A percentile compares a stretch with the other conserved stretches of the same genome.
These are phyloP conservation scores for Oplegnathus fasciatus DNA, from an alignment of 2,113 vertebrate species.

Conservation along the genomic window DNA sequence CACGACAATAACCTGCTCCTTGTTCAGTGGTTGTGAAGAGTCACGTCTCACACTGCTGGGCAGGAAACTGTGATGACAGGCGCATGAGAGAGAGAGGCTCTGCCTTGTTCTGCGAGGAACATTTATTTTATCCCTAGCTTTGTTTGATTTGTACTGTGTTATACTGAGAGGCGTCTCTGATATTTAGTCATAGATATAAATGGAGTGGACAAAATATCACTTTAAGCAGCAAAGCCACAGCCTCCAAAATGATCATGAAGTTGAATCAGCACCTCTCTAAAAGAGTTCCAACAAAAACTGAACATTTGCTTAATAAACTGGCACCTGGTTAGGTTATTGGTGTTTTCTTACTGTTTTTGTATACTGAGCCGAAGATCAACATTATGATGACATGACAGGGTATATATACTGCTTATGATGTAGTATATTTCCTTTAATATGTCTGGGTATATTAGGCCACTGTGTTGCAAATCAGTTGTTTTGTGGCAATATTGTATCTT, in stretches of 20 bases:
- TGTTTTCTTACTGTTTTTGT: no score
- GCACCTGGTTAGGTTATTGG: not conserved
- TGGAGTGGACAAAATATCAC: no score
- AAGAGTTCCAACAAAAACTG: no score
- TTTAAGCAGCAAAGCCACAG: not conserved
- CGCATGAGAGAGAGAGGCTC: conserved; percentile 1
- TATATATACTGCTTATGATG: not conserved
- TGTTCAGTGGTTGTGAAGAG: conserved; percentile 17
- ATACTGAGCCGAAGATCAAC: not conserved
- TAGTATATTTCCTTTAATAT: not conserved
- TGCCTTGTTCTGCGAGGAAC: not conserved
- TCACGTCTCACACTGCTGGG: not conserved
- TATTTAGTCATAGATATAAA: not conserved
- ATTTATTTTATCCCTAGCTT: conserved; percentile 3
- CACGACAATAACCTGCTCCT: conserved; percentile 37
- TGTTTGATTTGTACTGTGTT: not conserved
- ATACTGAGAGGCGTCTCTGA: not conserved
- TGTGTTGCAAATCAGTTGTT: not conserved
- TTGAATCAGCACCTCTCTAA: not conserved
- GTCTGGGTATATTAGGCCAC: not conserved
- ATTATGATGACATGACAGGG: not conserved
- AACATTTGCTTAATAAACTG: not conserved
- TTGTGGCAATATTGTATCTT: not conserved
- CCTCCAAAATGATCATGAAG: not conserved
- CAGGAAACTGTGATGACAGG: conserved; percentile 17